Percentiles rank a stretch among this genome's conserved stretches.
Conservation (phyloP, 2,888 invertebrate genomes). For the Nomada ferruginata region DNA sequence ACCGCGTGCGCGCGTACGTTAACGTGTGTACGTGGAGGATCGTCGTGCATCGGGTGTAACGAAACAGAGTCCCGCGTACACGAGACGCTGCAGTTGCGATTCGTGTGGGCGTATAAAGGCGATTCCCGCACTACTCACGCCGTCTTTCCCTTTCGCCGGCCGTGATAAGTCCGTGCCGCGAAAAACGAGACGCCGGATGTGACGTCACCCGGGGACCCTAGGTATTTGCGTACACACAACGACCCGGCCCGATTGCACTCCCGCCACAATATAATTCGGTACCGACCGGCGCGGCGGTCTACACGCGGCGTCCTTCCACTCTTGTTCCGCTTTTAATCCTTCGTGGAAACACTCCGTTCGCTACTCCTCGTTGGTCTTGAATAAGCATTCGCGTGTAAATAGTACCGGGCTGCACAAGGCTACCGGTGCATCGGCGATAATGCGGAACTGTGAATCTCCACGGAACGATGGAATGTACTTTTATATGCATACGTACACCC, state of each 20-base stretch:
- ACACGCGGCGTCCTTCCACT: background rate
- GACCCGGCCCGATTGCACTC: slow-evolving; percentile 60
- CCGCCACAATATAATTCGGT: slow-evolving; percentile 49
- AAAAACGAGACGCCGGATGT: slow-evolving; percentile 82
- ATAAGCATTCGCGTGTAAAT: background rate
- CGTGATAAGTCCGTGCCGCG: slow-evolving; percentile 77
- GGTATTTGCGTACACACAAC: slow-evolving; percentile 67
- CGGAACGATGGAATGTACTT: too few relatives aligned
- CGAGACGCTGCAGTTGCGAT: slow-evolving; percentile 64
- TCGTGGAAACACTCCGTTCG: slow-evolving; percentile 9
- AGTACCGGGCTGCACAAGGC: background rate
- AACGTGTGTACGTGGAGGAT: background rate
- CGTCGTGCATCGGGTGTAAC: slow-evolving; percentile 2
- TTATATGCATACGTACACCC: too few relatives aligned
- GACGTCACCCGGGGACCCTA: slow-evolving; percentile 74
- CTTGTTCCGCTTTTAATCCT: slow-evolving; percentile 6
- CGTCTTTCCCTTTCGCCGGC: slow-evolving; percentile 44
- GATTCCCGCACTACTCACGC: slow-evolving; percentile 40
- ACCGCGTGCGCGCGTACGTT: too few relatives aligned
- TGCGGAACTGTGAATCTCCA: too few relatives aligned
- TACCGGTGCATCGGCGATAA: too few relatives aligned
- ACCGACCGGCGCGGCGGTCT: slow-evolving; percentile 17
- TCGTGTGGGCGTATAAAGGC: slow-evolving; percentile 58
- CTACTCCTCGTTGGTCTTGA: background rate
- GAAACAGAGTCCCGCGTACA: slow-evolving; percentile 50